phyloP scores from a whole-genome alignment of 2,113 vertebrate genomes.

The Phyllostomus discolor region DNA sequence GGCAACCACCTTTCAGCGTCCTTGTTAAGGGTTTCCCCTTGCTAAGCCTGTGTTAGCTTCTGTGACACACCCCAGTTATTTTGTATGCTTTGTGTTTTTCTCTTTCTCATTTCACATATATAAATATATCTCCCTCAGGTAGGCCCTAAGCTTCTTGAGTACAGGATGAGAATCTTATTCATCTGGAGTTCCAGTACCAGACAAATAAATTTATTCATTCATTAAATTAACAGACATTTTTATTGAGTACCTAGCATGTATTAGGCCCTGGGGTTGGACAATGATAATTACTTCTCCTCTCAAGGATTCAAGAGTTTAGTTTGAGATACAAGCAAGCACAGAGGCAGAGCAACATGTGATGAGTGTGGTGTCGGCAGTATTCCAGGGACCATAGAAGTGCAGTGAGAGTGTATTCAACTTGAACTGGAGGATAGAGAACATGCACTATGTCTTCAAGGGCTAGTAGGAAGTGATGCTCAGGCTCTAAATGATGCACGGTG shows the following conservation, averaged over 20 bases:
- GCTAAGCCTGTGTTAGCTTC: not conserved
- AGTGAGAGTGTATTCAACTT: not conserved
- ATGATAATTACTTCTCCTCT: not conserved
- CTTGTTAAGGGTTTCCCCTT: not conserved
- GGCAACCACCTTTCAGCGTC: not conserved
- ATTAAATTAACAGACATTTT: conserved; percentile 12
- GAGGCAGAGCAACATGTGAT: not conserved
- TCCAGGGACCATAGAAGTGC: not conserved
- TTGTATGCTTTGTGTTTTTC: not conserved
- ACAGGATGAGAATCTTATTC: not conserved
- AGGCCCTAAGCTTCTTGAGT: not conserved
- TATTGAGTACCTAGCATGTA: not conserved
- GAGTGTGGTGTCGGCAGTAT: not conserved
- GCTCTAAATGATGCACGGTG: not conserved
- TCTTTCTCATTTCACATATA: not conserved
- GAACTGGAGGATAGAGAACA: not conserved
- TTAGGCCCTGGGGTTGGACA: not conserved
- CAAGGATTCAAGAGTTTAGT: not conserved
- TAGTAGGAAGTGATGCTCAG: not conserved
- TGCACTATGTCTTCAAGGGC: not conserved
- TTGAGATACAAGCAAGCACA: not conserved
- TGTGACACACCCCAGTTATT: not conserved
- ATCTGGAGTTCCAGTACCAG: not conserved
- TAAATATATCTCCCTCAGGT: not conserved
- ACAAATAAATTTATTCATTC: not conserved